Base-by-base conservation (phyloP, 2,888 invertebrate genomes). In the Ochropacha duplaris region DNA sequence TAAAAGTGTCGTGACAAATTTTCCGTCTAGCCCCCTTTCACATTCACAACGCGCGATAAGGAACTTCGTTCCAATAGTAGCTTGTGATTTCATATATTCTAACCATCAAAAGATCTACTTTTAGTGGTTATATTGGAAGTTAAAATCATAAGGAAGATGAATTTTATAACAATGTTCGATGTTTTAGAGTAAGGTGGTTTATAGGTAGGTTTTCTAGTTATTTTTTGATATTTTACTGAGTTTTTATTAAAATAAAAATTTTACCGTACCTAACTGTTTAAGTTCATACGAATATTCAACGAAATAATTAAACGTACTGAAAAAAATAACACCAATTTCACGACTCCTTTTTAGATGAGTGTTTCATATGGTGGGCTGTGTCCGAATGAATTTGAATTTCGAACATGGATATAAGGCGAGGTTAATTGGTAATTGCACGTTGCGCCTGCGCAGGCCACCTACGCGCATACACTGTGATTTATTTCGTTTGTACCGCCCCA, bases 391-490 rank as follows among this genome's bases (percentile, higher is more conserved):
- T 86, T 84, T 84, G 80, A 84, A 81, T 83, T 82, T 83, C 72
- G 81, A 81, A 79, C 77, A 74, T 72, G 75, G 74, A 74, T 81
- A 77, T 79, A 79, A 77, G 75, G 77, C 86, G 85, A 83, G 70
- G 79, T 83, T 88, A 90, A 91, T 91, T 86, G 86, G 79, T 91
- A 91, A 91, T 91, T 87, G 84, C 79, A 60, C 81, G 84, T 76
- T 84, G 76, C 74, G 44, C 44, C n/a, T 31, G 71, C 71, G 61
- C 63, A 60, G 87, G 76, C 90, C 90, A 88, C 90, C 90, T 87
- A 90, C 90, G 84, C 84, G 74, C 71, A 57, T 57, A 69, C 64
- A 68, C 62, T 68, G 73, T 89, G 90, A 90, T 90, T 90, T 89
- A 90, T 90, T 74, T 82, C 71, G 60, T 71, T 67, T 61, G 83